These are phyloP conservation scores for Noctua fimbriata DNA, from an alignment of 2,888 invertebrate species.

Conservation along the genomic window DNA sequence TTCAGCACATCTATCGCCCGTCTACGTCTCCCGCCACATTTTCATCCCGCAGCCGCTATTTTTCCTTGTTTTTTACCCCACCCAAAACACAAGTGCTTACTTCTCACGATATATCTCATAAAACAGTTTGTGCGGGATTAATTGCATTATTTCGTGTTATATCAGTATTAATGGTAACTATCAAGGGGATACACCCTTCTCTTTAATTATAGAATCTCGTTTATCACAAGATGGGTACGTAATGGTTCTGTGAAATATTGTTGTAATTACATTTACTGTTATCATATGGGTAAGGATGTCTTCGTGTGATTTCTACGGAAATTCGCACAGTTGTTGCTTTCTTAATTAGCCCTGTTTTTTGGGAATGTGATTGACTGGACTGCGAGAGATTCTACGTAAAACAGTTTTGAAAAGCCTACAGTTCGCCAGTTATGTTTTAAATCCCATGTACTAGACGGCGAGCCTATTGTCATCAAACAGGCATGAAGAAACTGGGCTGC, in stretches of 20 bases:
- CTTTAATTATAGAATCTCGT: conserved; percentile 87
- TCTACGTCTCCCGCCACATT: conserved; percentile 36
- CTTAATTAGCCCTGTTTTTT: not conserved
- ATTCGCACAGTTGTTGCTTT: not conserved
- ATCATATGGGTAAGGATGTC: conserved; percentile 55
- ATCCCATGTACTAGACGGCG: too few relatives aligned
- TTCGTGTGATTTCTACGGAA: conserved; percentile 9
- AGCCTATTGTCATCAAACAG: not conserved
- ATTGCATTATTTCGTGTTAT: conserved; percentile 89
- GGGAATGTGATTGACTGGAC: not conserved
- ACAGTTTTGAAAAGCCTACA: not conserved
- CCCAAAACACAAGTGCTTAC: conserved; percentile 81
- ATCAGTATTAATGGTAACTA: conserved; percentile 86
- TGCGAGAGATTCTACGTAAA: not conserved
- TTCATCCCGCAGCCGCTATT: conserved; percentile 46
- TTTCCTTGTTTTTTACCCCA: conserved; percentile 82
- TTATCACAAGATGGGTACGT: conserved; percentile 79
- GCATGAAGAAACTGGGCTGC: too few relatives aligned
- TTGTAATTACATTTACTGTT: conserved; percentile 80
- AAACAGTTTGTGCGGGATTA: conserved; percentile 86
- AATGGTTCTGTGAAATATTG: conserved; percentile 82
- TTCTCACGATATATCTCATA: conserved; percentile 85
- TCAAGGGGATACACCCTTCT: conserved; percentile 82
- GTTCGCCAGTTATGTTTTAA: not conserved
- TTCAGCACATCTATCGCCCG: conserved; percentile 19